Percentiles rank a stretch among this genome's conserved stretches.
Evolutionary conservation across 2,113 vertebrate species (phyloP).

Genomic region (Panthera tigris): DNA sequence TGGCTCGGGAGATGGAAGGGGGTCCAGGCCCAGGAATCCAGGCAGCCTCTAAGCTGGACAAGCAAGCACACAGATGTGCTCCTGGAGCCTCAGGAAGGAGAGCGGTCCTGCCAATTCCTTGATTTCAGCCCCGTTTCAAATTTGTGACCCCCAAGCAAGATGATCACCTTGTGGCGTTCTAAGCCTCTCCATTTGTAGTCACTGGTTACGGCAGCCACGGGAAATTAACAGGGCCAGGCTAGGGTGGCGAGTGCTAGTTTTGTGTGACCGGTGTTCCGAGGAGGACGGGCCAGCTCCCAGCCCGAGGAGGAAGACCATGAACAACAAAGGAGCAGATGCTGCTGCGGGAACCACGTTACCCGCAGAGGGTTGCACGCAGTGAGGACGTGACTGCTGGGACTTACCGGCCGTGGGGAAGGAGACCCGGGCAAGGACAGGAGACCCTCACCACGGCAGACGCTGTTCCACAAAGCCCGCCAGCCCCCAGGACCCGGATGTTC

Average conservation of each 20-base stretch:
- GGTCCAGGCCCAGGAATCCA: background rate
- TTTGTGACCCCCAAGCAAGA: background rate
- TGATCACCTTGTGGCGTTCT: background rate
- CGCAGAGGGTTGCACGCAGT: background rate
- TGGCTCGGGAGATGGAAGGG: background rate
- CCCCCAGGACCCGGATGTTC: background rate
- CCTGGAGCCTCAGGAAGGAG: background rate
- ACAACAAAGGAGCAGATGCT: background rate
- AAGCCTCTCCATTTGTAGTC: background rate
- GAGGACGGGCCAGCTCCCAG: background rate
- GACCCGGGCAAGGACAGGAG: accelerated
- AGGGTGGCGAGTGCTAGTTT: background rate
- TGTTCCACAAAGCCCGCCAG: background rate
- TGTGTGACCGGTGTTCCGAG: background rate
- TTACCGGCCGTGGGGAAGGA: accelerated
- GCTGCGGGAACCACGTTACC: background rate
- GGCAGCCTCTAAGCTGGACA: background rate
- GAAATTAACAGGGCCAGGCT: background rate
- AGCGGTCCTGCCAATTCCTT: background rate
- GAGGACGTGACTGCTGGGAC: background rate
- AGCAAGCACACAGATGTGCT: background rate
- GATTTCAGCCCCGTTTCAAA: background rate
- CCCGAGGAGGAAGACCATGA: background rate
- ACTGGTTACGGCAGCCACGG: background rate
- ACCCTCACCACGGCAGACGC: background rate